phyloP scores from a whole-genome alignment of 2,888 invertebrate species.

The Coenonympha arcania region DNA sequence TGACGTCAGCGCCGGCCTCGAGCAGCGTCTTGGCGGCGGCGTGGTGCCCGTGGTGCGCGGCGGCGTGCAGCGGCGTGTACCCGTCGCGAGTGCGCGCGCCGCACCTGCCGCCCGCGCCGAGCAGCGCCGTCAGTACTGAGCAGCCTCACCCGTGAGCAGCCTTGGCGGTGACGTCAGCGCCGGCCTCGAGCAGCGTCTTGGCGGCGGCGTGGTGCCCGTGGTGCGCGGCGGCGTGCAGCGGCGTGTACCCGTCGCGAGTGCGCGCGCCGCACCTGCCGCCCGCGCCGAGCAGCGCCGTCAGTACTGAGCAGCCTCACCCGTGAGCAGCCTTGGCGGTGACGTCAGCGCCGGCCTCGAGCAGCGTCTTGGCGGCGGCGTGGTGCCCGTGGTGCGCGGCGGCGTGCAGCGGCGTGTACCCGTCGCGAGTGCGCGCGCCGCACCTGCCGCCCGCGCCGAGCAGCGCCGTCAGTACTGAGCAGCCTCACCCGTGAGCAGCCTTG shows the following conservation, averaged over 20 bases:
- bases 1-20: conserved; percentile 90
- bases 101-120: conserved; percentile 47
- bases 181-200: conserved; percentile 88
- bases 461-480: conserved; percentile 79
- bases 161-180: conserved; percentile 87
- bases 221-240: conserved; percentile 81
- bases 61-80: conserved; percentile 95
- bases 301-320: no score
- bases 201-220: conserved; percentile 96
- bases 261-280: neutral
- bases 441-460: conserved; percentile 62
- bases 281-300: no score
- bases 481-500: conserved; percentile 73
- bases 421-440: neutral
- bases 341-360: conserved; percentile 91
- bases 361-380: conserved; percentile 89
- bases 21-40: conserved; percentile 92
- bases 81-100: conserved; percentile 86
- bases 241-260: neutral
- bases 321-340: conserved; percentile 85
- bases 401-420: neutral
- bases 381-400: conserved; percentile 96
- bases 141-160: conserved; percentile 80
- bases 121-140: no score
- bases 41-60: conserved; percentile 95